phyloP scores from a whole-genome alignment of 2,888 invertebrate species.

The Quadriops clusia region DNA sequence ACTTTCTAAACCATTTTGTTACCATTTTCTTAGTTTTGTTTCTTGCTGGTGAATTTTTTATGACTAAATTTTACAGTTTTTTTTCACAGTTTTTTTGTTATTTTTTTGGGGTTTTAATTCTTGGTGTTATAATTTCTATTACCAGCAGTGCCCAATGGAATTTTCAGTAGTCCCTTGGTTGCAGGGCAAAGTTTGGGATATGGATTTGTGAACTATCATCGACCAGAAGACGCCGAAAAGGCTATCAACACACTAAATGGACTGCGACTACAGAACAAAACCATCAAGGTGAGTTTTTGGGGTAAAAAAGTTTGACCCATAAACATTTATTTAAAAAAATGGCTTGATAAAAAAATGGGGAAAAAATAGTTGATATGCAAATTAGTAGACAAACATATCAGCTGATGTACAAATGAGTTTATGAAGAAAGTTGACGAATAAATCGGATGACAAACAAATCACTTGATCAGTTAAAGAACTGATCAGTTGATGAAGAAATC shows the following conservation, averaged over 20 bases:
- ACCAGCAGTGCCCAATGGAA: slow-evolving; percentile 35
- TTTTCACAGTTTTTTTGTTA: slow-evolving; percentile 16
- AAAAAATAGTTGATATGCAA: too few species aligned
- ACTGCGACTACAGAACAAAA: slow-evolving; percentile 96
- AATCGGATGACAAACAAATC: too few species aligned
- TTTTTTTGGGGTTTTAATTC: slow-evolving; percentile 18
- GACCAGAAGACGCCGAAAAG: slow-evolving; percentile 95
- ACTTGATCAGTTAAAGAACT: too few species aligned
- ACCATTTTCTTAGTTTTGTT: slow-evolving; percentile 11
- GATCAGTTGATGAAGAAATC: too few species aligned
- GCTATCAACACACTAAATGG: slow-evolving; percentile 98
- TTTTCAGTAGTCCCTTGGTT: slow-evolving; percentile 40
- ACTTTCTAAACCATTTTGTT: too few species aligned
- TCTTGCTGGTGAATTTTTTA: slow-evolving; percentile 13
- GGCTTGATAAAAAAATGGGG: too few species aligned
- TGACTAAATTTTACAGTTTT: slow-evolving; percentile 16
- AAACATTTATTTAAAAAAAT: too few species aligned
- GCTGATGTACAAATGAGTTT: too few species aligned
- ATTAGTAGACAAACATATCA: too few species aligned
- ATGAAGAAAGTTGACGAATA: too few species aligned
- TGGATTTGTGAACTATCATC: slow-evolving; percentile 98
- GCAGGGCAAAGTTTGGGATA: slow-evolving; percentile 97
- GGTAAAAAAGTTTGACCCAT: slow-evolving; percentile 16
- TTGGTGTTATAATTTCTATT: slow-evolving; percentile 23
- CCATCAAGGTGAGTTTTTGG: slow-evolving; percentile 70